These are phyloP conservation scores for Agapornis roseicollis DNA, from an alignment of 2,113 vertebrate genomes.

Conservation along the genomic window DNA sequence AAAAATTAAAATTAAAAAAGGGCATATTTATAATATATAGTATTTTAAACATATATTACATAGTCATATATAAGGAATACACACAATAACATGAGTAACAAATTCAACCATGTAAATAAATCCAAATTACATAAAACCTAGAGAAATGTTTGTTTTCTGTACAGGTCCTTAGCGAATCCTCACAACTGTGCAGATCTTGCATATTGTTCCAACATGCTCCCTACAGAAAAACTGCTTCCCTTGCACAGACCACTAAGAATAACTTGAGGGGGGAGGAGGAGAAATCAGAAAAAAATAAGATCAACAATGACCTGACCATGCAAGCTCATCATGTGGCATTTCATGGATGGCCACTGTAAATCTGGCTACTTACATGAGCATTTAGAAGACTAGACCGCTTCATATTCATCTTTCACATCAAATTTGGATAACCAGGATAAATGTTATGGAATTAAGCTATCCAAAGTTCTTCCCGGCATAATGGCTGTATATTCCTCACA, in stretches of 20 bases:
- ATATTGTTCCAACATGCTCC: not conserved
- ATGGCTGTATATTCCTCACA: not conserved
- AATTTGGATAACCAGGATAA: not conserved
- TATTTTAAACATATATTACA: not conserved
- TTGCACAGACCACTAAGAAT: not conserved
- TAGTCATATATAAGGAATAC: not conserved
- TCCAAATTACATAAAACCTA: not conserved
- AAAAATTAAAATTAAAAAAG: not conserved
- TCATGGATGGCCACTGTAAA: not conserved
- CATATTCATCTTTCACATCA: not conserved
- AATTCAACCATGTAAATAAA: not conserved
- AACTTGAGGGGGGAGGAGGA: not conserved
- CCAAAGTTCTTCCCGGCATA: not conserved
- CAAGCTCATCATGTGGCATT: not conserved
- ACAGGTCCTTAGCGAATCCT: not conserved
- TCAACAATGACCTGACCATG: not conserved
- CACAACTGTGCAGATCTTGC: not conserved
- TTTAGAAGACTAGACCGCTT: not conserved
- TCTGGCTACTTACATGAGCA: accelerated
- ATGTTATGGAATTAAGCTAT: not conserved
- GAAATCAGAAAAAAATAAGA: not conserved
- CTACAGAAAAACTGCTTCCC: not conserved
- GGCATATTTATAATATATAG: not conserved
- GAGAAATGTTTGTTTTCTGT: not conserved
- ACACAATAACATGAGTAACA: not conserved